Percentiles rank a stretch among this genome's conserved stretches.
Conservation (phyloP, 37 sponge, comb jelly and placozoan species). For the Diacarnus erythraeanus region DNA sequence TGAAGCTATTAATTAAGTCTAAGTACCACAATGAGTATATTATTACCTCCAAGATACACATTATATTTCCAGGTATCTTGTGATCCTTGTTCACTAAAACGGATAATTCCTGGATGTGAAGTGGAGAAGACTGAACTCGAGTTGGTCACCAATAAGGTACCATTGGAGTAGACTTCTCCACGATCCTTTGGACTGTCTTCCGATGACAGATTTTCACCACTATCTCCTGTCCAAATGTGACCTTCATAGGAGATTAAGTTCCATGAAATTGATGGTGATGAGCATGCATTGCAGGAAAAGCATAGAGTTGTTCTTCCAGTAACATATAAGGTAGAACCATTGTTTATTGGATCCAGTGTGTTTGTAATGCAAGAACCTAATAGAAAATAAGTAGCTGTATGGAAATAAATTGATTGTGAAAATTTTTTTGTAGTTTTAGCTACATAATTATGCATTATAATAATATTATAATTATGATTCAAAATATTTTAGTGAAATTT, state of each 20-base stretch:
- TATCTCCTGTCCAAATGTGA: background rate
- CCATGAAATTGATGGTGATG: background rate
- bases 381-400: background rate
- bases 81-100: background rate
- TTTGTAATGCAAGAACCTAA: background rate
- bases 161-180: background rate
- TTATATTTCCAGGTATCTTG: background rate
- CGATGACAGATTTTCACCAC: background rate
- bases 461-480: background rate
- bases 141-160: slow-evolving; percentile 1
- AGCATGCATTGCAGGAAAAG: background rate
- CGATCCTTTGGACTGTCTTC: background rate
- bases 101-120: background rate
- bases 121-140: background rate
- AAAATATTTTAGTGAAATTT: background rate
- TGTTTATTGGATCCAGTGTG: background rate
- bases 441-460: too few species aligned
- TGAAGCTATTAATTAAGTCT: too few species aligned
- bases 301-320: background rate
- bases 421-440: too few species aligned
- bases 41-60: background rate
- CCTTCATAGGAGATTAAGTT: background rate
- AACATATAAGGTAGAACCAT: background rate
- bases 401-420: background rate
- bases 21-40: too few species aligned